These are phyloP conservation scores for Pangasius larnaudii DNA, from an alignment of 2,797 vertebrate species.

Conservation along the genomic window DNA sequence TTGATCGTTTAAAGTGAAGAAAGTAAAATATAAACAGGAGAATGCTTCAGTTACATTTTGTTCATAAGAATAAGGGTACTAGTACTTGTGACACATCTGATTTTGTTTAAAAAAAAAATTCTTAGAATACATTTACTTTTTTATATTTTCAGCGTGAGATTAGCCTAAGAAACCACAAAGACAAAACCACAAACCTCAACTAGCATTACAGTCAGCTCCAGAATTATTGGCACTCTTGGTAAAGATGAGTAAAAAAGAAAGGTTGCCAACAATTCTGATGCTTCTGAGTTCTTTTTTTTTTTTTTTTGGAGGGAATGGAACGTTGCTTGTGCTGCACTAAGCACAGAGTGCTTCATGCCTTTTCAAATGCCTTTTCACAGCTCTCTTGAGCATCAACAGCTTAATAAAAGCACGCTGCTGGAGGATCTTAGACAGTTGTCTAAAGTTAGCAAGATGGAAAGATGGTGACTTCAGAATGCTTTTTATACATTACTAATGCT, in stretches of 20 bases:
- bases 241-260: not conserved
- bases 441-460: constrained; percentile 1
- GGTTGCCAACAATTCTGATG: not conserved
- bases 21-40: not conserved
- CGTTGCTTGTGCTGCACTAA: not conserved
- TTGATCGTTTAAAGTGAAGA: not conserved
- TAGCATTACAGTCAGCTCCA: not conserved
- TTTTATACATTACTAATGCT: constrained; percentile 14
- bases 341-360: not conserved
- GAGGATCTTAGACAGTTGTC: not conserved
- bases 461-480: constrained; percentile 3
- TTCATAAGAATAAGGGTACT: not conserved
- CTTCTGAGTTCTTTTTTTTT: not conserved
- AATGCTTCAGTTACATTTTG: not conserved
- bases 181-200: not conserved
- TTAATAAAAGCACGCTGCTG: constrained; percentile 2
- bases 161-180: not conserved
- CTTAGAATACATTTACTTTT: no score
- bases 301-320: not conserved
- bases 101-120: not conserved
- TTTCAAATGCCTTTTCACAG: constrained; percentile 4
- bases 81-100: not conserved
- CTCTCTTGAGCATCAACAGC: constrained; percentile 10
- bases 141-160: not conserved
- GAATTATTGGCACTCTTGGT: not conserved